Evolutionary conservation across 2,797 vertebrate genomes (phyloP).

Genomic region (Labroides dimidiatus): DNA sequence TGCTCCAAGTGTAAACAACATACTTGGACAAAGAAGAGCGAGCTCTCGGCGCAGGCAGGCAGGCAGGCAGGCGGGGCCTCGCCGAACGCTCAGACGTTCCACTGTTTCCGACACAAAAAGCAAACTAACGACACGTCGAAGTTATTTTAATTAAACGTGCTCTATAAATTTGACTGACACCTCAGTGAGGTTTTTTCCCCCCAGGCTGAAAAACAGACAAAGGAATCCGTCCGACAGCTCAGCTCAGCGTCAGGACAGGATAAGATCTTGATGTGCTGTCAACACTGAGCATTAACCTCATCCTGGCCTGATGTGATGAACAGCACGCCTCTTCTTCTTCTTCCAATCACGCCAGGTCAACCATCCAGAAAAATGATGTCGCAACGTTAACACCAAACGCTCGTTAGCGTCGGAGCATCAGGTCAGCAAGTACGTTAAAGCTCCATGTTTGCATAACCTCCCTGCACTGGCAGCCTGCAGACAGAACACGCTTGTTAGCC

Average conservation of each 20-base stretch:
- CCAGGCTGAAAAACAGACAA: constrained; percentile 51
- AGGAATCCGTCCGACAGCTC: constrained; percentile 30
- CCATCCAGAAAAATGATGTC: not conserved
- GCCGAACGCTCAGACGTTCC: constrained; percentile 8
- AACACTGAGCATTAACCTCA: constrained; percentile 23
- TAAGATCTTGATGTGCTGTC: constrained; percentile 36
- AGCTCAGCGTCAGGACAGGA: constrained; percentile 24
- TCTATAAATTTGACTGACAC: constrained; percentile 44
- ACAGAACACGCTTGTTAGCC: constrained; percentile 72
- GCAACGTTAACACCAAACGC: constrained; percentile 34
- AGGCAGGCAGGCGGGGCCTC: too few relatives aligned
- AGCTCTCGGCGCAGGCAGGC: constrained; percentile 37
- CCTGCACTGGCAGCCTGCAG: constrained; percentile 52
- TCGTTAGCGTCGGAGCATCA: constrained; percentile 46
- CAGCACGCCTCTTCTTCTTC: constrained; percentile 7
- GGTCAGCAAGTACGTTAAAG: constrained; percentile 61
- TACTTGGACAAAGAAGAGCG: constrained; percentile 66
- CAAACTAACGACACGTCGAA: constrained; percentile 16
- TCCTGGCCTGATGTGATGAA: constrained; percentile 6
- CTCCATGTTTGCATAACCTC: constrained; percentile 71
- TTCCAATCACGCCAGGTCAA: constrained; percentile 17
- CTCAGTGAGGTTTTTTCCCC: constrained; percentile 21
- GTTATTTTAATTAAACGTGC: constrained; percentile 36
- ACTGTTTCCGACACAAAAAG: constrained; percentile 9
- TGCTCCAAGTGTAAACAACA: constrained; percentile 80